A percentile compares a stretch with the other conserved stretches of the same genome.
Conservation (phyloP, 2,888 invertebrate species). For the Parochlus steinenii region DNA sequence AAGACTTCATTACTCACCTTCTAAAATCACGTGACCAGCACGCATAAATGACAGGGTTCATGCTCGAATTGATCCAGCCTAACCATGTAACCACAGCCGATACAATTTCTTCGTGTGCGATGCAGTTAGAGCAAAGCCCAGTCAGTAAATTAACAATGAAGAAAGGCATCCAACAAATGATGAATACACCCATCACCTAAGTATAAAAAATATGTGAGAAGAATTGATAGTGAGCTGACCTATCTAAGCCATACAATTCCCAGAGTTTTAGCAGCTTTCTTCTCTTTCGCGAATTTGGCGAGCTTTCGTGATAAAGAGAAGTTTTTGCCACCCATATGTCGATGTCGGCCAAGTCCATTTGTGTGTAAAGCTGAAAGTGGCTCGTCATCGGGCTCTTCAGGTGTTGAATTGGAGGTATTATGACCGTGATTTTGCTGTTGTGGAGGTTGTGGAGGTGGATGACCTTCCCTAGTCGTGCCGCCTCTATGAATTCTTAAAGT, state of each 20-base stretch:
- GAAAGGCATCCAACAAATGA: conserved; percentile 94
- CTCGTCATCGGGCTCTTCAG: conserved; percentile 47
- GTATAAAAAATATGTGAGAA: neutral
- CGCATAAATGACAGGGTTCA: conserved; percentile 98
- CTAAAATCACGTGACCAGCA: conserved; percentile 94
- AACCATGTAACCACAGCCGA: conserved; percentile 84
- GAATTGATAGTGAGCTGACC: neutral
- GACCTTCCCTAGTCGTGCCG: conserved; percentile 51
- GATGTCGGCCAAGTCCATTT: conserved; percentile 54
- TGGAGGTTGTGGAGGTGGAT: conserved; percentile 16
- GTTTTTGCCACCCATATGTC: conserved; percentile 65
- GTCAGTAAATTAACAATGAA: conserved; percentile 87
- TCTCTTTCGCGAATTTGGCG: conserved; percentile 91
- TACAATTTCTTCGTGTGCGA: conserved; percentile 74
- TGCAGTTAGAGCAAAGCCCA: conserved; percentile 76
- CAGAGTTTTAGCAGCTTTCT: conserved; percentile 92
- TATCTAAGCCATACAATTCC: conserved; percentile 91
- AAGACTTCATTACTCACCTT: conserved; percentile 59
- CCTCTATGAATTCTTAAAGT: conserved; percentile 89
- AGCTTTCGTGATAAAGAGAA: conserved; percentile 85
- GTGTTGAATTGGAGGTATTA: conserved; percentile 38
- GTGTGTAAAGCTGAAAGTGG: conserved; percentile 61
- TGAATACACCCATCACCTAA: conserved; percentile 5
- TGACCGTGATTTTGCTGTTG: conserved; percentile 17
- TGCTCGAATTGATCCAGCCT: conserved; percentile 89